These are phyloP conservation scores for Rousettus madagascariensis DNA, from an alignment of 2,797 vertebrate genomes.

Conservation along the genomic window DNA sequence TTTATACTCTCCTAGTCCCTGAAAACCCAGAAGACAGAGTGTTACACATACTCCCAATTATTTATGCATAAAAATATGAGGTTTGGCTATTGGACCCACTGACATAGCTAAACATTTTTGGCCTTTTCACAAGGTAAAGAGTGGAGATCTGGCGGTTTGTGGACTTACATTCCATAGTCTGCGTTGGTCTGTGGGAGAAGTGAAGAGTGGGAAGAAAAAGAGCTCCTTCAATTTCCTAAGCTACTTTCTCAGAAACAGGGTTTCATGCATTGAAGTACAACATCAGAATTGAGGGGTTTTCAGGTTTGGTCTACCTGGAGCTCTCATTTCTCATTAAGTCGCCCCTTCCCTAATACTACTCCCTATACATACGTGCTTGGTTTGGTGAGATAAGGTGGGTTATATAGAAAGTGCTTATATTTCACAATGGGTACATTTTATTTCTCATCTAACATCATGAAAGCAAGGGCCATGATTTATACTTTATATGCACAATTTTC, in stretches of 20 bases:
- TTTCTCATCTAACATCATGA: slow-evolving; percentile 9
- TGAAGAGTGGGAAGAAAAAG: slow-evolving; percentile 70
- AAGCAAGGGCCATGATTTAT: background rate
- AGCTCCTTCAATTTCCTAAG: slow-evolving; percentile 68
- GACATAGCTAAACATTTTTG: slow-evolving; percentile 81
- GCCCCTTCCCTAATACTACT: slow-evolving; percentile 7
- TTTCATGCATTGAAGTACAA: slow-evolving; percentile 60
- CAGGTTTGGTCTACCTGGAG: slow-evolving; percentile 36
- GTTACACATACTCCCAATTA: slow-evolving; percentile 80
- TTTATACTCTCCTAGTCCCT: slow-evolving; percentile 68
- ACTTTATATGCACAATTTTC: background rate
- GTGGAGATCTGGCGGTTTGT: slow-evolving; percentile 77
- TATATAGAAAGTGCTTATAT: slow-evolving; percentile 7
- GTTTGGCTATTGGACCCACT: slow-evolving; percentile 75
- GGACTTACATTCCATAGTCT: slow-evolving; percentile 80
- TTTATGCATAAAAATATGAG: slow-evolving; percentile 81
- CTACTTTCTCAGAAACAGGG: slow-evolving; percentile 55
- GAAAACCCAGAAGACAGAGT: slow-evolving; percentile 76
- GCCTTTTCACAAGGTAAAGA: slow-evolving; percentile 79
- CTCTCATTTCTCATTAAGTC: slow-evolving; percentile 45
- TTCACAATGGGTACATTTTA: slow-evolving; percentile 13
- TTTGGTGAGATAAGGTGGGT: background rate
- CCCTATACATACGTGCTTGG: background rate
- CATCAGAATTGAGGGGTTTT: slow-evolving; percentile 22
- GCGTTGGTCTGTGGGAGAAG: slow-evolving; percentile 74